Conservation (phyloP, 2,797 vertebrate genomes). For the Thunnus albacares region DNA sequence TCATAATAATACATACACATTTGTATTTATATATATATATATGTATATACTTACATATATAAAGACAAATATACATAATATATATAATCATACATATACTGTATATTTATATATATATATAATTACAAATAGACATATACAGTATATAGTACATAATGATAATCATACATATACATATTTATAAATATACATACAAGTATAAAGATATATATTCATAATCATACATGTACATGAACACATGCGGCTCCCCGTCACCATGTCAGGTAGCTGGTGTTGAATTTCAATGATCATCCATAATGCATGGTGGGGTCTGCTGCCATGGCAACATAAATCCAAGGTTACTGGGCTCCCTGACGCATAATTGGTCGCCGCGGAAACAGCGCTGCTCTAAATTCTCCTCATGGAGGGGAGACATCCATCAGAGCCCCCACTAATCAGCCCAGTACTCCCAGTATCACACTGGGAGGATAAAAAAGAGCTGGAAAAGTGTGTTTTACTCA, state of each 20-base stretch:
- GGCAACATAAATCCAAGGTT: conserved; percentile 98
- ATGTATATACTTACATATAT: too few relatives aligned
- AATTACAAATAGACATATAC: too few relatives aligned
- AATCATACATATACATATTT: too few relatives aligned
- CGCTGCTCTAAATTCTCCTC: conserved; percentile 92
- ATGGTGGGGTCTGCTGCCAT: conserved; percentile 92
- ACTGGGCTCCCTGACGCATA: conserved; percentile 87
- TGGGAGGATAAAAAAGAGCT: conserved; percentile 7
- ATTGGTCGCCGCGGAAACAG: conserved; percentile 89
- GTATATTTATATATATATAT: neutral
- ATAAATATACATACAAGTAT: too few relatives aligned
- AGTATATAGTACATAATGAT: too few relatives aligned
- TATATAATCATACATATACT: neutral
- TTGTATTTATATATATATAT: too few relatives aligned
- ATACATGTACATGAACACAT: neutral
- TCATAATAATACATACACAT: too few relatives aligned
- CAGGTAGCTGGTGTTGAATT: conserved; percentile 95
- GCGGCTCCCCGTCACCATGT: conserved; percentile 87
- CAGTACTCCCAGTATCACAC: conserved; percentile 86
- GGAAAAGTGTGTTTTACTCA: too few relatives aligned
- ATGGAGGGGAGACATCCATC: conserved; percentile 92
- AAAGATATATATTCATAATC: too few relatives aligned
- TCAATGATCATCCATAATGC: conserved; percentile 98
- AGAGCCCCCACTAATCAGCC: conserved; percentile 87
- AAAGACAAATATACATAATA: neutral